Base-by-base conservation (phyloP, 1,140 invertebrate species). In the Leguminivora glycinivorella region DNA sequence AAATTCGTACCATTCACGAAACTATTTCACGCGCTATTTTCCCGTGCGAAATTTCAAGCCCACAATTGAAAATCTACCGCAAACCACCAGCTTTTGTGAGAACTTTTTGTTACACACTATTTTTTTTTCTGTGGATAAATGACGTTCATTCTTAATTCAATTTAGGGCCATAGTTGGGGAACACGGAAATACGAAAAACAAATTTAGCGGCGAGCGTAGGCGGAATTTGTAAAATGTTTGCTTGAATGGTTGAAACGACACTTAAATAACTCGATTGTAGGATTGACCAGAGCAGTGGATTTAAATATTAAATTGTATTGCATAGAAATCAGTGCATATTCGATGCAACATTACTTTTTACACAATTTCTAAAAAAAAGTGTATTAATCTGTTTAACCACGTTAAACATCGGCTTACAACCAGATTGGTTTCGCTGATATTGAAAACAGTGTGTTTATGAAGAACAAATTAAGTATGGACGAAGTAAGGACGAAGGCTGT, bases 11-110 rank as follows among this genome's bases (percentile, higher is more conserved):
- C 80, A 85, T 87, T 83, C 82, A 71, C 70, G 70, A 77, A 76
- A 82, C 84, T 85, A 88, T 89, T 89, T 87, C 85, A 87, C 87
- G 87, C 80, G 78, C 81, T 85, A 88, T 88, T 89, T 89, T 87
- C 77, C 80, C 25, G 75, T 79, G 79, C 83, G 79, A 83, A 85
- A 83, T 87, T 88, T 81, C 76, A 74, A 75, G 72, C 69, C 56
- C 79, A 79, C 80, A 85, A 85, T 85, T 85, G 83, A 84, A 87
- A 84, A 82, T 81, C 78, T 81, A 72, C 75, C 74, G 75, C 79
- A 78, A 81, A 81, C 74, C 77, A 69, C 78, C 78, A 74, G 76
- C 82, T 79, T 79, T 84, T 83, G 78, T 83, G 72, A 69, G 73
- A 74, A 75, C 76, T 83, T 86, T 79, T 87, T 84, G 81, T 84